Evolutionary conservation across 1,140 invertebrate species (phyloP).

Genomic region (Cydia amplana): DNA sequence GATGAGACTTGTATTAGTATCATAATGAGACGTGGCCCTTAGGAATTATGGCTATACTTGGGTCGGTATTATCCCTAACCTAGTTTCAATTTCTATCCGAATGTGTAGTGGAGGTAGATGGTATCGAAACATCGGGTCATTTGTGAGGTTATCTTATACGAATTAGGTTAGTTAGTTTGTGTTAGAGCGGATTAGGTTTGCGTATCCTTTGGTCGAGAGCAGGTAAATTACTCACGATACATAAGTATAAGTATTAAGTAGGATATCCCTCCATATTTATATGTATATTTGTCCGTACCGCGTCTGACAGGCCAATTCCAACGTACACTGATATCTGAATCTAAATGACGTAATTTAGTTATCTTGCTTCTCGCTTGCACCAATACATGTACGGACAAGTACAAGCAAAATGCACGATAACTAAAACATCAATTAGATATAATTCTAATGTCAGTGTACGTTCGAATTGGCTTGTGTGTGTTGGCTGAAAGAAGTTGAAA

Average conservation of each 20-base stretch:
- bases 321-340: too few relatives aligned
- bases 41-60: constrained; percentile 78
- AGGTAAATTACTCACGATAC: not conserved
- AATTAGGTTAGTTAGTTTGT: constrained; percentile 31
- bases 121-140: constrained; percentile 43
- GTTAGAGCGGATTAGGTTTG: constrained; percentile 13
- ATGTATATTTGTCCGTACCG: too few relatives aligned
- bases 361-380: too few relatives aligned
- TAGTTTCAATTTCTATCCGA: constrained; percentile 74
- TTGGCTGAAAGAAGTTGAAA: too few relatives aligned
- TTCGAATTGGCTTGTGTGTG: too few relatives aligned
- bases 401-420: too few relatives aligned
- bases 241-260: not conserved
- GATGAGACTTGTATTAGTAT: constrained; percentile 79
- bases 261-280: not conserved
- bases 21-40: constrained; percentile 78
- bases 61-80: constrained; percentile 66
- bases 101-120: constrained; percentile 55
- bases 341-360: too few relatives aligned
- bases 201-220: not conserved
- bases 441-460: too few relatives aligned
- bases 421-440: too few relatives aligned
- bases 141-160: constrained; percentile 23
- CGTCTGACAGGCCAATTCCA: too few relatives aligned
- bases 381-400: too few relatives aligned